Percentiles rank a stretch among this genome's conserved stretches.
phyloP scores from a whole-genome alignment of 2,113 vertebrate species.

The Charina bottae region DNA sequence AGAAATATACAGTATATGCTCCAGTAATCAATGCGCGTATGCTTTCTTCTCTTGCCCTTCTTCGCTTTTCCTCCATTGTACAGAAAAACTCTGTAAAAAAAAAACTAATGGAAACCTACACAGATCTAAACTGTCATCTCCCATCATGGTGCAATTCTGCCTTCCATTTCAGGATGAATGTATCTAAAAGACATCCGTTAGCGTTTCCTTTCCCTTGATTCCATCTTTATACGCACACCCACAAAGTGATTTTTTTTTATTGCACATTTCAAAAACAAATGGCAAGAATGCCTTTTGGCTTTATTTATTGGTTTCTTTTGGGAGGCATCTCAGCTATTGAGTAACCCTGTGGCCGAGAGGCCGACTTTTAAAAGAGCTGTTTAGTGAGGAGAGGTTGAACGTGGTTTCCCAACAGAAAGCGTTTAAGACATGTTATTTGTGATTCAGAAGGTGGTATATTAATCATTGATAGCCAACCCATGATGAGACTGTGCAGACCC shows the following conservation, averaged over 20 bases:
- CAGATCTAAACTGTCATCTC: neutral
- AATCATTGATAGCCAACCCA: too few relatives aligned
- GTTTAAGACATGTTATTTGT: too few relatives aligned
- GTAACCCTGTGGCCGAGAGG: neutral
- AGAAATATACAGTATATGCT: conserved; percentile 17
- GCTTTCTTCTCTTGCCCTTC: neutral
- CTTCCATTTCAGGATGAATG: neutral
- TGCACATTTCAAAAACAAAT: neutral
- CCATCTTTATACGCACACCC: neutral
- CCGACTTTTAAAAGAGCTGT: neutral
- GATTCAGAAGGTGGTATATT: too few relatives aligned
- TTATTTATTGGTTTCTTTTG: neutral
- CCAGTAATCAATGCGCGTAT: neutral
- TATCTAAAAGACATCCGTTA: neutral
- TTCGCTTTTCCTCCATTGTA: neutral
- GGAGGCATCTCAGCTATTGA: neutral
- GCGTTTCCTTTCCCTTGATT: neutral
- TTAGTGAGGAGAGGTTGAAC: neutral
- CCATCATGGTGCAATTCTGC: neutral
- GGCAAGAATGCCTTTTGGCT: neutral
- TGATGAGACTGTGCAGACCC: too few relatives aligned
- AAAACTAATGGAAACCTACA: conserved; percentile 17
- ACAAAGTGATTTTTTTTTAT: neutral
- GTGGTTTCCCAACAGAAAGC: too few relatives aligned
- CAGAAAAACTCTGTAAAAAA: neutral